Base-by-base conservation (phyloP, 2,797 vertebrate species). In the Apodemus agrarius region DNA sequence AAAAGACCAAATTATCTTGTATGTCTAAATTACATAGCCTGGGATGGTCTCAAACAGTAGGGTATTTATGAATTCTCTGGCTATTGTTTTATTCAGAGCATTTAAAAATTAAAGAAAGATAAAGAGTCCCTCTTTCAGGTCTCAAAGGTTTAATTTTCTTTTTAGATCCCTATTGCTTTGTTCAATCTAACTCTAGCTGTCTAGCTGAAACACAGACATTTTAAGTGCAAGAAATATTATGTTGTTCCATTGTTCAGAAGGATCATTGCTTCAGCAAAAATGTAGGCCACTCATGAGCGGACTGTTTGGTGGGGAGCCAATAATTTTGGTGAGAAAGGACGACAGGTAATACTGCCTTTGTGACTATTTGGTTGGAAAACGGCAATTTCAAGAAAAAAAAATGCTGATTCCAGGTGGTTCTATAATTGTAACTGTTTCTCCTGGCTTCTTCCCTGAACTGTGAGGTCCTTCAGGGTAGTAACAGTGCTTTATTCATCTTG, bases 201-300 rank as follows among this genome's bases (percentile, higher is more conserved):
- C 49, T 96, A 91, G 9, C 31, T 91, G 59, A 61, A 29, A 72
- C 74, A 54, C 19, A 91, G 54, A 91, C 92, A 96, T 40, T 79
- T 61, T 67, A 94, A 90, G n/a, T 94, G 63, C 16, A 89, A 49
- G 8, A 63, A 79, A 92, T 57, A 82, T 37, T 89, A 40, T 46
- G 16, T 92, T 93, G 89, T 81, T 54, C 54, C 54, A 95, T 21
- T 89, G 57, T 43, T 82, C 16, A 80, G 43, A 91, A 89, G 31
- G 88, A 87, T 91, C 29, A 80, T 89, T 89, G n/a, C 82, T 85
- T 96, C 43, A 86, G 26, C 61, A 83, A 95, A 95, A 96, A 81
- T 74, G 21, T 86, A 87, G 82, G 92, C 40, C 86, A 63, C 11
- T 91, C 43, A 29, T 9, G 74, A 97, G 61, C 49, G 31, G 90